Conservation (phyloP, 1,140 invertebrate genomes). For the Ceratoteleas bidentatus region DNA sequence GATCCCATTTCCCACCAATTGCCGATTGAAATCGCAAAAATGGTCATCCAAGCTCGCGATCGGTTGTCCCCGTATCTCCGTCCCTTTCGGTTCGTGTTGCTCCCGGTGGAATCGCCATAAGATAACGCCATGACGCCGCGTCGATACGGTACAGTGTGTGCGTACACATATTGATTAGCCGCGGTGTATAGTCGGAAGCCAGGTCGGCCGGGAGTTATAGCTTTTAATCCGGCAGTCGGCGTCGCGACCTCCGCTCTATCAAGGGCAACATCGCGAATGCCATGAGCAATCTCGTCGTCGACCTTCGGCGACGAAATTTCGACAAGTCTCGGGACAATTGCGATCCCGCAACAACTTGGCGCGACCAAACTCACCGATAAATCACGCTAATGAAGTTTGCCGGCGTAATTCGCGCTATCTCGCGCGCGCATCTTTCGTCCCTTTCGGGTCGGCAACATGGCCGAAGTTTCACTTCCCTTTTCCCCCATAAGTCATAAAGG, state of each 20-base stretch:
- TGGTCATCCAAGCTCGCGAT: constrained; percentile 62
- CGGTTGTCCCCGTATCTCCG: constrained; percentile 58
- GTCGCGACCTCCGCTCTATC: constrained; percentile 14
- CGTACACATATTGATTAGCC: constrained; percentile 62
- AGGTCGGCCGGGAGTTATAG: constrained; percentile 46
- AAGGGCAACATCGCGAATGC: too few relatives aligned
- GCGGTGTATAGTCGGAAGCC: constrained; percentile 41
- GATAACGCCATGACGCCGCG: constrained; percentile 61
- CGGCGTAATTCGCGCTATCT: constrained; percentile 62
- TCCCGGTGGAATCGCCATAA: constrained; percentile 62
- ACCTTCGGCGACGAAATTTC: background rate
- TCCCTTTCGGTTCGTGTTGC: constrained; percentile 51
- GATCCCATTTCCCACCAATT: background rate
- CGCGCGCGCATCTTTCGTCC: constrained; percentile 58
- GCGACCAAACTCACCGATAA: constrained; percentile 70
- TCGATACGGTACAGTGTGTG: constrained; percentile 30
- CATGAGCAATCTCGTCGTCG: background rate
- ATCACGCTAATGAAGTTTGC: constrained; percentile 74
- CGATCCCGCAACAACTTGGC: constrained; percentile 69
- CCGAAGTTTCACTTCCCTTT: constrained; percentile 60
- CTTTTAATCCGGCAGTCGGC: constrained; percentile 57
- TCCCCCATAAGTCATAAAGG: constrained; percentile 70
- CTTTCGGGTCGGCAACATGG: constrained; percentile 61
- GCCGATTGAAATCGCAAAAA: constrained; percentile 15
- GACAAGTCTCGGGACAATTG: constrained; percentile 35